Base-by-base conservation (phyloP, 2,888 invertebrate species). In the Gisinianus flammeolus region DNA sequence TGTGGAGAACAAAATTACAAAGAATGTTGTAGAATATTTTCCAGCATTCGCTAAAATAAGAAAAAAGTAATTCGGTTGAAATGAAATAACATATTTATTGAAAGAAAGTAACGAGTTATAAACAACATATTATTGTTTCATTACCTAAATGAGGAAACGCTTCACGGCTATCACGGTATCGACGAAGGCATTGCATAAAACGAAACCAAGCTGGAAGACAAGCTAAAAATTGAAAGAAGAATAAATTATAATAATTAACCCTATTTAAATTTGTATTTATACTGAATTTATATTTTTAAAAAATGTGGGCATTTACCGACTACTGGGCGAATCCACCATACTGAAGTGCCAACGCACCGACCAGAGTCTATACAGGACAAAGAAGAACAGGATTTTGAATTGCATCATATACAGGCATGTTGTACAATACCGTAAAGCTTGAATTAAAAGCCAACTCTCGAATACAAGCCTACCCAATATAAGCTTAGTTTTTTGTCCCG, bases 191-290 rank as follows among this genome's bases (percentile, higher is more conserved):
- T 87, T 75, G 97, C 96, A 88, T 82, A 56, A 99, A 98, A 35
- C 99, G 92, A 83, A 96, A 95, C 96, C 97, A 98, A 0, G 98
- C 98, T 0, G 99, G 99, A 28, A 99, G 88, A 85, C 96, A 93
- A 85, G 94, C 93, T 52, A 98, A 24, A 28, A n/a, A n/a, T n/a
- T n/a, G n/a, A n/a, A n/a, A n/a, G n/a, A n/a, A n/a, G n/a, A n/a
- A n/a, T n/a, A n/a, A n/a, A n/a, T n/a, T n/a, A n/a, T n/a, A n/a
- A n/a, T n/a, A n/a, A n/a, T n/a, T n/a, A n/a, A n/a, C n/a, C n/a
- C n/a, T n/a, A n/a, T n/a, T n/a, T n/a, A n/a, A n/a, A n/a, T n/a
- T n/a, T n/a, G n/a, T n/a, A n/a, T n/a, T n/a, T n/a, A n/a, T n/a
- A n/a, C n/a, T n/a, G n/a, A n/a, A n/a, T n/a, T n/a, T n/a, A n/a